phyloP scores from a whole-genome alignment of 2,888 invertebrate genomes.

The Drosophila seclusa region DNA sequence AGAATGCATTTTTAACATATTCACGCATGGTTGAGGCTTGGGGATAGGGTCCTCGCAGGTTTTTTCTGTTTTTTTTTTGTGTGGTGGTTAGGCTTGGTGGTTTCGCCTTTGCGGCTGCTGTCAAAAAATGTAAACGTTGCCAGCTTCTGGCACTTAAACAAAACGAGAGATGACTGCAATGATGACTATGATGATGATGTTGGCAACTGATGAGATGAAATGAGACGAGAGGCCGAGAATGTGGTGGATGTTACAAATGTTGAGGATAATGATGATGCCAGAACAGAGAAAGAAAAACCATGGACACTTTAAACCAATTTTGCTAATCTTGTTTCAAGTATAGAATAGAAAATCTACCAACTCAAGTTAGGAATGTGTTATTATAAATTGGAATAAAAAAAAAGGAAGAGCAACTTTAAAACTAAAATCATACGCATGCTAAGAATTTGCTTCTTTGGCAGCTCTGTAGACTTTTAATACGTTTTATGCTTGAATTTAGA shows the following conservation, averaged over 20 bases:
- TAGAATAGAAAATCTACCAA: background rate
- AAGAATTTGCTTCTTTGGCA: background rate
- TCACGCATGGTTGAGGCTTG: slow-evolving; percentile 49
- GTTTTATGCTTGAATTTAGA: background rate
- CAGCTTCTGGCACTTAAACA: slow-evolving; percentile 57
- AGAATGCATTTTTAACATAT: slow-evolving; percentile 57
- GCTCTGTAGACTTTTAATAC: background rate
- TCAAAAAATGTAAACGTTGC: slow-evolving; percentile 58
- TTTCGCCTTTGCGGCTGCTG: slow-evolving; percentile 52
- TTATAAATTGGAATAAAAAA: background rate
- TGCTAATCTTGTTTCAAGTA: background rate
- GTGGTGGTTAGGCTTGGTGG: slow-evolving; percentile 12
- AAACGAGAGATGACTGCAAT: slow-evolving; percentile 51
- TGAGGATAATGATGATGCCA: slow-evolving; percentile 9
- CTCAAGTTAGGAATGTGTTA: background rate
- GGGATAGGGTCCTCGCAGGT: background rate
- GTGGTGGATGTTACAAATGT: slow-evolving; percentile 5
- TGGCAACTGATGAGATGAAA: slow-evolving; percentile 39
- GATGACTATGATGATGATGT: slow-evolving; percentile 25
- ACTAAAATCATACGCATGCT: background rate
- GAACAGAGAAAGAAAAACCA: background rate
- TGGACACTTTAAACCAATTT: background rate
- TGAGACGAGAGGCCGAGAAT: slow-evolving; percentile 27
- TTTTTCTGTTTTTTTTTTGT: background rate
- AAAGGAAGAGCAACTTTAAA: background rate